These are phyloP conservation scores for Drosophila paranaensis DNA, from an alignment of 2,888 invertebrate species.

Conservation along the genomic window DNA sequence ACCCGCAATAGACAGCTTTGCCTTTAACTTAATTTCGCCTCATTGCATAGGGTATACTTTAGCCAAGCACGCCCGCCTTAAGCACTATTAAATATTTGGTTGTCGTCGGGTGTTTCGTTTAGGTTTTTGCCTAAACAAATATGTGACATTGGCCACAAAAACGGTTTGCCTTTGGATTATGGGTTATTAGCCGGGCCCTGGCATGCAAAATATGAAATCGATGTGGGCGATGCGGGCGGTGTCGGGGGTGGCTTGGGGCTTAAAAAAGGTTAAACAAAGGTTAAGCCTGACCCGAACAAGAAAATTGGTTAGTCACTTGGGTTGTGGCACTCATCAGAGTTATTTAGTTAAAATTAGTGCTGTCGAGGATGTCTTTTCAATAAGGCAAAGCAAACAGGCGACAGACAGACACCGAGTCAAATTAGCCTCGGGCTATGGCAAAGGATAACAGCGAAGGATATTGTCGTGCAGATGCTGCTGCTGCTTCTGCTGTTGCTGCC, in stretches of 20 bases:
- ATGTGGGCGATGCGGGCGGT: conserved; percentile 6
- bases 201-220: conserved; percentile 57
- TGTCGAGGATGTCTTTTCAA: conserved; percentile 75
- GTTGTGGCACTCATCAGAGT: conserved; percentile 70
- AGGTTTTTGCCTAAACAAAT: conserved; percentile 55
- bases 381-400: conserved; percentile 68
- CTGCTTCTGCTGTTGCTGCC: conserved; percentile 65
- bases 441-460: conserved; percentile 57
- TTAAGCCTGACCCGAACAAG: conserved; percentile 52
- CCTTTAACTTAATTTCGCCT: no score
- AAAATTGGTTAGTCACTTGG: conserved; percentile 20
- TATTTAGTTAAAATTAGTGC: conserved; percentile 78
- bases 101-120: conserved; percentile 16
- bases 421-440: conserved; percentile 45
- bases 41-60: background rate
- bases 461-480: conserved; percentile 61
- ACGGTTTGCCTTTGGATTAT: conserved; percentile 54
- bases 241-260: background rate
- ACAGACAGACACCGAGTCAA: conserved; percentile 38
- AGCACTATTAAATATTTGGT: background rate
- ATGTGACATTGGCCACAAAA: conserved; percentile 51
- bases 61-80: background rate
- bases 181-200: conserved; percentile 50
- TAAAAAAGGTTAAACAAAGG: conserved; percentile 75
- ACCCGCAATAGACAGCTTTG: no score